These are phyloP conservation scores for Nothoprocta perdicaria DNA, from an alignment of 2,113 vertebrate genomes.

Conservation along the genomic window DNA sequence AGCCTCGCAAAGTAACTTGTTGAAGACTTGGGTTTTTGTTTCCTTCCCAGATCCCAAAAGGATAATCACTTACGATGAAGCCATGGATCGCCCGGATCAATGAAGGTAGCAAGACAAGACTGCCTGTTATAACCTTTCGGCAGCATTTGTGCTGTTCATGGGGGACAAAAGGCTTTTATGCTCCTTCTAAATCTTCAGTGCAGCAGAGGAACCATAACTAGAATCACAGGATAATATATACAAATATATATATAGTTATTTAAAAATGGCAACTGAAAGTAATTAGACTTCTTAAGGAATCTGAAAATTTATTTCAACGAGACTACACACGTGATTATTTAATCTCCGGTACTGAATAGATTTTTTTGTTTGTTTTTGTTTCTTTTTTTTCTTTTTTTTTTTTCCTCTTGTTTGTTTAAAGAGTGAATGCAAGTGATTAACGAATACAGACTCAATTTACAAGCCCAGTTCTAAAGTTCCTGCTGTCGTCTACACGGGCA, in stretches of 20 bases:
- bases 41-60: constrained; percentile 90
- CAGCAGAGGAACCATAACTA: constrained; percentile 83
- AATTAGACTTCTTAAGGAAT: constrained; percentile 84
- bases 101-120: constrained; percentile 84
- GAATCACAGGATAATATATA: constrained; percentile 86
- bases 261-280: constrained; percentile 84
- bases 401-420: constrained; percentile 60
- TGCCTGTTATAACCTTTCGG: constrained; percentile 82
- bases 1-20: background rate
- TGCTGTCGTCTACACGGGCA: constrained; percentile 76
- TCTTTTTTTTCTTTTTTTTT: constrained; percentile 3
- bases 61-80: constrained; percentile 92
- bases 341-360: constrained; percentile 82
- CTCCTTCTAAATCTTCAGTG: constrained; percentile 81
- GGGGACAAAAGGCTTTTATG: constrained; percentile 80
- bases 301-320: constrained; percentile 81
- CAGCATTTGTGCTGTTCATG: constrained; percentile 84
- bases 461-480: constrained; percentile 78
- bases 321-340: constrained; percentile 82
- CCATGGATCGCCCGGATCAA: constrained; percentile 91
- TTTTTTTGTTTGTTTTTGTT: background rate
- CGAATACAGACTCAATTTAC: constrained; percentile 73
- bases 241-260: constrained; percentile 86
- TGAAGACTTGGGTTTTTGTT: background rate
- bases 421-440: constrained; percentile 80